Percentiles rank a stretch among this genome's conserved stretches.
These are phyloP conservation scores for Epirrhoe alternata DNA, from an alignment of 2,888 invertebrate genomes.

Conservation along the genomic window DNA sequence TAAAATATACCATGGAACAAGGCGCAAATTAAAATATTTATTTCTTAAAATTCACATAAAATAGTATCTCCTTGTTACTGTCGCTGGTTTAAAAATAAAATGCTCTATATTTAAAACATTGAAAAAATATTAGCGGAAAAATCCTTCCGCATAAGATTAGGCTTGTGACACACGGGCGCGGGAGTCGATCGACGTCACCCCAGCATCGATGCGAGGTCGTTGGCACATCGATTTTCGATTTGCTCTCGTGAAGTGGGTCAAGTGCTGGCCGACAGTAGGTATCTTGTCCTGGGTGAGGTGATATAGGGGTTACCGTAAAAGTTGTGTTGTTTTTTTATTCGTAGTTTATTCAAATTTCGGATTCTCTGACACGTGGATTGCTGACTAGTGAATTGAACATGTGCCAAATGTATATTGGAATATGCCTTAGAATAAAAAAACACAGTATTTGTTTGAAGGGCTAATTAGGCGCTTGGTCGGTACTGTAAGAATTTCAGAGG, in stretches of 20 bases:
- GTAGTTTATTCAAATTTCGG: not conserved
- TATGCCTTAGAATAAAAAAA: not conserved
- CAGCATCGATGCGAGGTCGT: conserved; percentile 58
- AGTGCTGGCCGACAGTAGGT: conserved; percentile 68
- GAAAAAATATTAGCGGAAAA: not conserved
- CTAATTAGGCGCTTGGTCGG: not conserved
- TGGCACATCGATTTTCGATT: conserved; percentile 83
- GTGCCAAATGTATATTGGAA: not conserved
- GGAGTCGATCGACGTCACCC: conserved; percentile 54
- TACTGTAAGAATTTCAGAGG: not conserved
- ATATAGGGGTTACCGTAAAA: conserved; percentile 12
- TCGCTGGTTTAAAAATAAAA: not conserved
- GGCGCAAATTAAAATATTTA: too few relatives aligned
- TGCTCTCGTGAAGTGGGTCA: conserved; percentile 79
- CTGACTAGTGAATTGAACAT: not conserved
- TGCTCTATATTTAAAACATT: not conserved
- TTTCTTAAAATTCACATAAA: too few relatives aligned
- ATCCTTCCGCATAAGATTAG: conserved; percentile 36
- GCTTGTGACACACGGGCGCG: conserved; percentile 54
- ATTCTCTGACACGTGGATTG: not conserved
- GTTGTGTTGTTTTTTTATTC: conserved; percentile 47
- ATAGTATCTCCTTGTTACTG: not conserved
- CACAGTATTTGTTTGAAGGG: not conserved
- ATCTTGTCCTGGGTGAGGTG: conserved; percentile 46
- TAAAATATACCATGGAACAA: too few relatives aligned